These are phyloP conservation scores for Diaphora mendica DNA, from an alignment of 2,888 invertebrate genomes.

Conservation along the genomic window DNA sequence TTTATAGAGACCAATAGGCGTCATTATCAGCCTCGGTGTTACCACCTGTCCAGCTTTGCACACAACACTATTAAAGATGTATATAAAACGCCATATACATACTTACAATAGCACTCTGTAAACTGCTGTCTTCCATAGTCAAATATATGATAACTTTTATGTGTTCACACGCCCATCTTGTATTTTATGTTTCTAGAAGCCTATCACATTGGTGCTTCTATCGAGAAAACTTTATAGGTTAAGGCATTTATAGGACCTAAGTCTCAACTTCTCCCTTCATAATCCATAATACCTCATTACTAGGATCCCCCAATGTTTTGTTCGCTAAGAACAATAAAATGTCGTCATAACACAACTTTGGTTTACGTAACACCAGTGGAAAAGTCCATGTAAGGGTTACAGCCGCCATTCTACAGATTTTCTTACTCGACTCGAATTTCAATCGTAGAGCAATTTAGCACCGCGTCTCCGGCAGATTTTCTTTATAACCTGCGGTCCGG, in stretches of 20 bases:
- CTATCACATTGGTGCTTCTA: not conserved
- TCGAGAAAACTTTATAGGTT: not conserved
- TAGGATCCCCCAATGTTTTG: not conserved
- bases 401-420: conserved; percentile 34
- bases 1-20: too few relatives aligned
- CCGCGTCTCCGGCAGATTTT: conserved; percentile 6
- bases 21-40: too few relatives aligned
- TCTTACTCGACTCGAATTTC: conserved; percentile 52
- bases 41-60: too few relatives aligned
- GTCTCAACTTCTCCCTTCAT: not conserved
- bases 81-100: too few relatives aligned
- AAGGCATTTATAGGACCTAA: too few relatives aligned
- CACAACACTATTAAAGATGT: too few relatives aligned
- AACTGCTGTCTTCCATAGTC: not conserved
- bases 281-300: not conserved
- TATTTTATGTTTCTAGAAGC: not conserved
- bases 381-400: conserved; percentile 34
- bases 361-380: conserved; percentile 9
- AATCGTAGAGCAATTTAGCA: conserved; percentile 48
- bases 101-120: not conserved
- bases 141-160: not conserved
- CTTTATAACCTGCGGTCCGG: conserved; percentile 6
- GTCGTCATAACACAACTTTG: not conserved
- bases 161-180: not conserved
- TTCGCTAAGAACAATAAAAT: not conserved